Evolutionary conservation across 2,113 vertebrate species (phyloP), one percentile per base, ranked within the genome.

Genomic region (Empidonax alnorum): DNA sequence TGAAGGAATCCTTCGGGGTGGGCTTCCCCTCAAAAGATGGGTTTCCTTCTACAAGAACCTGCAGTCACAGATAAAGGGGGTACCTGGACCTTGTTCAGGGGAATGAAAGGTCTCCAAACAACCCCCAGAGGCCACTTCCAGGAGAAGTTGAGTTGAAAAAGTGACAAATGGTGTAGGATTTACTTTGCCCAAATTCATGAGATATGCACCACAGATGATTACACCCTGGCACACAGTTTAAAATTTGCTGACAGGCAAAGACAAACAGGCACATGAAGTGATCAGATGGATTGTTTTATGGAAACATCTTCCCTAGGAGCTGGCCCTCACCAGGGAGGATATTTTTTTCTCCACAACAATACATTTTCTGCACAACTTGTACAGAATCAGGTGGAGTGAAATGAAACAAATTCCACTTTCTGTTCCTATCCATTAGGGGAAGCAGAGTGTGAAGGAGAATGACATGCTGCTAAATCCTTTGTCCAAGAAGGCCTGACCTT

Each of bases 401-500:
- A 84, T 4, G 2, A 74, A 92, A 82, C 22, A 39, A 90, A 84
- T 69, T 42, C 47, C 21, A 55, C 47, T 92, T 89, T 72, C 56
- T 67, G 19, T 37, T 76, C 77, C 52, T 61, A 61, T 10, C 31
- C 73, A 58, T 84, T 74, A 84, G 73, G 39, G 79, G 65, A 93
- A 92, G 62, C 69, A 85, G 55, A 88, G 52, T 67, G 83, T 47
- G 67, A 94, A 96, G 77, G 42, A 87, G 46, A 95, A 84, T 15
- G 62, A 92, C 83, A 89, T 28, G 18, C 31, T 90, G 85, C 73
- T 75, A 81, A 94, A 91, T 8, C 56, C 59, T 84, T 39, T 84
- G 58, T 23, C 47, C 49, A 61, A 35, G 41, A 41, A 93, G 73
- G 23, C 53, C 35, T 61, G 42, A 72, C 79, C 61, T 81, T 37